Base-by-base conservation (phyloP, 2,888 invertebrate genomes). In the Tetropium fuscum region DNA sequence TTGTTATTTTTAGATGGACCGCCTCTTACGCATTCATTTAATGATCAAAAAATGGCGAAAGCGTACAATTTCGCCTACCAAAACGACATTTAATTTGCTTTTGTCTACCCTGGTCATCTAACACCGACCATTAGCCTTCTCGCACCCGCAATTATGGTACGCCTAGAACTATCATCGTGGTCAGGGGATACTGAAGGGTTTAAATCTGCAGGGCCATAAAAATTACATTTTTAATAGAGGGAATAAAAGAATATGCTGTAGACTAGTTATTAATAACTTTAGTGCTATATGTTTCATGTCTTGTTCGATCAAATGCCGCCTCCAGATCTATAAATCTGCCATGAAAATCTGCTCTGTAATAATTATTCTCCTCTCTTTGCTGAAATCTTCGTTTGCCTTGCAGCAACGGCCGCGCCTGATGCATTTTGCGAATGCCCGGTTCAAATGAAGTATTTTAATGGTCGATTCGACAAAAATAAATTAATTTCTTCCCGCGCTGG, bases 61-160 rank as follows among this genome's bases (percentile, higher is more conserved):
- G 30, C 40, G 27, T 38, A 45, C 34, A 27, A 54, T 38, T 51
- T 34, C 8, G 27, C 51, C n/a, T 22, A 45, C 11, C 54, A 45
- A 45, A 54, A 54, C 44, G 54, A 54, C 54, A 54, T 54, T 54
- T 54, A 54, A 54, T 54, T 54, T 38, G 41, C 53, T 53, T 53
- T 51, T 51, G 53, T 59, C 55, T 55, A 58, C 49, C 44, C 49
- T n/a, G 51, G 34, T 44, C 15, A 19, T 27, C 45, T 48, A 56
- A 48, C 36, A 56, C 55, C 60, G 58, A 51, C 53, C 61, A 65
- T 65, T 64, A 66, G 48, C 55, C 43, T 38, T 48, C 53, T 65
- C 60, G 38, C 64, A 62, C 63, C 60, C 45, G 38, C 61, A 63
- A 69, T 69, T 66, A 68, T 15, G 27, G 22, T 16, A 44, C 41